Evolutionary conservation across 2,797 vertebrate genomes (phyloP), one percentile per base, ranked within the genome.

Genomic region (Sylvia borin): DNA sequence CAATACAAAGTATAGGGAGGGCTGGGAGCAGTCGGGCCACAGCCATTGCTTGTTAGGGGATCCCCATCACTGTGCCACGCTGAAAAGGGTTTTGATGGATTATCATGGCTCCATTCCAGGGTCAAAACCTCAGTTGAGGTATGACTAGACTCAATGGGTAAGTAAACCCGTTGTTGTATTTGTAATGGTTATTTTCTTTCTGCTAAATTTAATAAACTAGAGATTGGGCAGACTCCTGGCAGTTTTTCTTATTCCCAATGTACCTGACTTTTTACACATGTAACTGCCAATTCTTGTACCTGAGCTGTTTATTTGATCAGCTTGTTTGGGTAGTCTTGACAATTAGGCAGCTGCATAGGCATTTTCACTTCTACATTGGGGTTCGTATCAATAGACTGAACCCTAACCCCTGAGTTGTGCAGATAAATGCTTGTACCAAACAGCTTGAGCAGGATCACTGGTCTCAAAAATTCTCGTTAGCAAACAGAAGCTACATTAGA

Each of bases 401-500:
- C 65, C 71, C 74, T 36, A 70, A 0, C 42, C 55, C 86, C 80
- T 13, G 4, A 66, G 26, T 38, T 40, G 24, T 51, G 51, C 61
- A 67, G 36, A 71, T 73, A 76, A 78, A 81, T 90, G 55, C 61
- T 84, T 20, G 10, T 29, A 66, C 16, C 92, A 92, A 86, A 85
- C 43, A 75, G 36, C 47, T 96, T 60, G 64, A 88, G 80, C 54
- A 88, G 91, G 92, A 94, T 92, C 92, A 57, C 54, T 54, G 78
- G 83, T 96, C 96, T 96, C 95, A 97, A 97, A 96, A 96, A 75
- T 96, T 94, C 96, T 97, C 92, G 93, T 97, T 94, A 95, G 94
- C 94, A 97, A 97, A 97, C 82, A 97, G 85, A 97, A 95, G 84
- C 97, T 98, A 97, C 97, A 97, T 97, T 98, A 97, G 93, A 95